phyloP scores from a whole-genome alignment of 2,888 invertebrate species.

The Julus scandinavius region DNA sequence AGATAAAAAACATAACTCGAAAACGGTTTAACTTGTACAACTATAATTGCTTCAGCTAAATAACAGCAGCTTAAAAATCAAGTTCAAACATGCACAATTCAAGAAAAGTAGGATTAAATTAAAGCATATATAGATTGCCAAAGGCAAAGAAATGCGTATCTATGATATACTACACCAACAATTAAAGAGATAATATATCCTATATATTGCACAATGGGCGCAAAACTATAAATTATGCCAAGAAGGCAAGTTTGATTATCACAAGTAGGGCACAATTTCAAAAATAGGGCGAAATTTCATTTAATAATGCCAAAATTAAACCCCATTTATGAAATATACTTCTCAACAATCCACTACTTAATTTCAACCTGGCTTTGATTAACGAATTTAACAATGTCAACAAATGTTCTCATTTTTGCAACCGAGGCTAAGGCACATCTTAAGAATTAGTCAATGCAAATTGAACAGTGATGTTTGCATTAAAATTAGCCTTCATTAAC shows the following conservation, averaged over 20 bases:
- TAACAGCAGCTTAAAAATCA: constrained; percentile 10
- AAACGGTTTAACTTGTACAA: background rate
- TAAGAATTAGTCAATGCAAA: too few species aligned
- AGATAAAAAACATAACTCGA: background rate
- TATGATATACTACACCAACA: background rate
- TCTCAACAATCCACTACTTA: background rate
- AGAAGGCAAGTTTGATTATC: background rate
- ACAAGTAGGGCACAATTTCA: background rate
- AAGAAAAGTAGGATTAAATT: constrained; percentile 11
- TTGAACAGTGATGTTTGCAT: too few species aligned
- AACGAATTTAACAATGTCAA: constrained; percentile 3
- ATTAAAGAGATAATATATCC: constrained; percentile 4
- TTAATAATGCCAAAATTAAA: background rate
- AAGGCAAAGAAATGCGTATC: background rate
- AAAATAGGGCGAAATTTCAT: constrained; percentile 13
- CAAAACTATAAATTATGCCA: constrained; percentile 22
- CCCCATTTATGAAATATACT: background rate
- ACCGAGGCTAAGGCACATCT: background rate
- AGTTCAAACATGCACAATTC: constrained; percentile 15
- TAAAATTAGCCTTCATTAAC: too few species aligned
- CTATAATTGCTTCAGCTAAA: constrained; percentile 10
- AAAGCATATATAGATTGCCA: background rate
- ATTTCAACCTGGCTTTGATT: background rate
- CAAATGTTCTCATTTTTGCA: background rate
- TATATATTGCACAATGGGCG: constrained; percentile 13